Percentiles rank a stretch among this genome's conserved stretches.
phyloP scores from a whole-genome alignment of 2,113 vertebrate genomes.

The Amazona vittata region DNA sequence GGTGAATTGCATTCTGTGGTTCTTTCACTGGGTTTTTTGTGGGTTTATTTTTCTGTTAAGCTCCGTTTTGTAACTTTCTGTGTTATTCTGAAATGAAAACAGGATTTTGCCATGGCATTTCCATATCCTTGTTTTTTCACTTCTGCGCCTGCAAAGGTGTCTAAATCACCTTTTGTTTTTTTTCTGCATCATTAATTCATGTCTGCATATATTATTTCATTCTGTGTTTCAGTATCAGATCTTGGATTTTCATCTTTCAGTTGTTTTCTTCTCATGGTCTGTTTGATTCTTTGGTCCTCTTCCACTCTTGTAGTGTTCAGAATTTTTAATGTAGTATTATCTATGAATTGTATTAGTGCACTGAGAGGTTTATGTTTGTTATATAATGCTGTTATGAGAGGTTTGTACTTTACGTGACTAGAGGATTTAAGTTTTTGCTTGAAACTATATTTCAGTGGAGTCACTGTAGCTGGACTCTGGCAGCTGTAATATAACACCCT shows the following conservation, averaged over 20 bases:
- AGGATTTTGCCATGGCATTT: not conserved
- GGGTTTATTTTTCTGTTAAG: not conserved
- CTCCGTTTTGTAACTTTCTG: not conserved
- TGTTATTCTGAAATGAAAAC: not conserved
- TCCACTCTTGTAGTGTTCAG: not conserved
- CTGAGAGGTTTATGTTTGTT: slow-evolving; percentile 41
- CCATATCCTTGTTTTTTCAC: not conserved
- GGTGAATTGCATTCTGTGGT: not conserved
- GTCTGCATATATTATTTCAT: not conserved
- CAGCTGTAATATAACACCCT: slow-evolving; percentile 7
- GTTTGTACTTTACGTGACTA: not conserved
- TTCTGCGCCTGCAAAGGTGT: not conserved
- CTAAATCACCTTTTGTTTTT: not conserved
- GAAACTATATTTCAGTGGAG: slow-evolving; percentile 24
- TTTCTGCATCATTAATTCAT: not conserved
- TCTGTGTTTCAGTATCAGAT: not conserved
- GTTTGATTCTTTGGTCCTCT: not conserved
- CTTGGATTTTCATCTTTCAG: not conserved
- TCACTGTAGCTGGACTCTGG: not conserved
- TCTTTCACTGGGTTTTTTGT: not conserved
- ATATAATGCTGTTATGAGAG: slow-evolving; percentile 36
- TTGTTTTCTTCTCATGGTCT: not conserved
- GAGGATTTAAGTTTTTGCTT: slow-evolving; percentile 17
- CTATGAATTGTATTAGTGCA: not conserved
- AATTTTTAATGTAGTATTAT: slow-evolving; percentile 19